Percentiles rank a stretch among this genome's conserved stretches.
phyloP scores from a whole-genome alignment of 2,113 vertebrate species.

The Xenopus borealis region DNA sequence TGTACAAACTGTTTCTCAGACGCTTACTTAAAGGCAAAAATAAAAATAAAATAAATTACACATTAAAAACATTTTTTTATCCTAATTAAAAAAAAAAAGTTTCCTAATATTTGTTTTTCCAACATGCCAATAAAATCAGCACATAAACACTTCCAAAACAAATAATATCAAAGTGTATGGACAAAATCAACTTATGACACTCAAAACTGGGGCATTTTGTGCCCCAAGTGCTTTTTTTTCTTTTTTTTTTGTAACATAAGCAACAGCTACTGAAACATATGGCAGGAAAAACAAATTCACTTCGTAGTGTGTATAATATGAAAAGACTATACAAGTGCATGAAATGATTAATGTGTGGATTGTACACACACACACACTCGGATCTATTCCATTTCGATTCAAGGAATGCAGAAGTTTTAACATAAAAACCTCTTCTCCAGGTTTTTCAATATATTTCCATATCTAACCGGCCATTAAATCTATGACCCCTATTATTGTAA shows the following conservation, averaged over 20 bases:
- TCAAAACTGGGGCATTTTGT: slow-evolving; percentile 1
- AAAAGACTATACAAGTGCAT: slow-evolving; percentile 49
- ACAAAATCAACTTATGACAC: neutral
- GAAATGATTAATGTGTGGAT: slow-evolving; percentile 9
- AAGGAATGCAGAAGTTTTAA: neutral
- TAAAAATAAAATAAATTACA: slow-evolving; percentile 64
- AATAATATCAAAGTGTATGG: slow-evolving; percentile 13
- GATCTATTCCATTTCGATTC: slow-evolving; percentile 15
- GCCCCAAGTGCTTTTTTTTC: neutral
- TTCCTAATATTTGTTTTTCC: neutral
- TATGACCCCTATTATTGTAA: slow-evolving; percentile 29
- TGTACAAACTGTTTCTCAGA: slow-evolving; percentile 51
- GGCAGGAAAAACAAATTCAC: slow-evolving; percentile 27
- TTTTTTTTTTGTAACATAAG: slow-evolving; percentile 9
- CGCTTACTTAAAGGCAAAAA: slow-evolving; percentile 48
- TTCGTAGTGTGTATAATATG: neutral
- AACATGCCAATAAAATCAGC: slow-evolving; percentile 32
- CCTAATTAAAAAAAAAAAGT: neutral
- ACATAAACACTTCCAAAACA: slow-evolving; percentile 37
- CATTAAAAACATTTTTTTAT: slow-evolving; percentile 45
- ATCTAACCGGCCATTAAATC: slow-evolving; percentile 15
- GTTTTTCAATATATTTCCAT: slow-evolving; percentile 5
- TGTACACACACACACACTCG: neutral
- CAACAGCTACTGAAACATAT: slow-evolving; percentile 15
- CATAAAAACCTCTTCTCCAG: slow-evolving; percentile 23